These are phyloP conservation scores for Omphaloscelis lunosa DNA, from an alignment of 2,888 invertebrate genomes.

Conservation along the genomic window DNA sequence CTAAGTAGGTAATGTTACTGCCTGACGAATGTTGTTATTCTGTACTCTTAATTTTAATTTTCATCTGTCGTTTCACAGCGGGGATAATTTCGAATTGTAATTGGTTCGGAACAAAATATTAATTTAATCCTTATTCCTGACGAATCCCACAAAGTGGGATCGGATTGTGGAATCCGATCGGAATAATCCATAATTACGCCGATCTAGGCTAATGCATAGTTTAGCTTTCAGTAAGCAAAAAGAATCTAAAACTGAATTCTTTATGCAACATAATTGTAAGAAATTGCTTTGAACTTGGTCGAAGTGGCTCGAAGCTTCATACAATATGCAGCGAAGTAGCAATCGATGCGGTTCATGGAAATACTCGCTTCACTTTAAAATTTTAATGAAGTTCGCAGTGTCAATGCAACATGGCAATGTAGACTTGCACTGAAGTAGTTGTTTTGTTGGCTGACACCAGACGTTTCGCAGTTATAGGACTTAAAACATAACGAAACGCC, in stretches of 20 bases:
- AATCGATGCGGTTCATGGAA: conserved; percentile 15
- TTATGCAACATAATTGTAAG: neutral
- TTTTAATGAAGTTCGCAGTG: conserved; percentile 15
- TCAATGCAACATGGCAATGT: neutral
- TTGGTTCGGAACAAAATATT: too few species aligned
- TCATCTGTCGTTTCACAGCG: too few species aligned
- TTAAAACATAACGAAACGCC: neutral
- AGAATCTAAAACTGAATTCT: neutral
- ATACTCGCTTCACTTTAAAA: conserved; percentile 1
- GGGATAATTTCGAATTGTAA: too few species aligned
- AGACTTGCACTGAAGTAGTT: neutral
- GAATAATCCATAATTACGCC: too few species aligned
- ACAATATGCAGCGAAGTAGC: conserved; percentile 1
- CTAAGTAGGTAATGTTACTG: neutral
- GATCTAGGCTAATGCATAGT: neutral
- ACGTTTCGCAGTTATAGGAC: neutral
- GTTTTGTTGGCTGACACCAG: neutral
- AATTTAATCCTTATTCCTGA: too few species aligned
- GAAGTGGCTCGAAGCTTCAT: neutral
- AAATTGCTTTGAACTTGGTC: neutral
- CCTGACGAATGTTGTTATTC: too few species aligned
- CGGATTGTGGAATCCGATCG: too few species aligned
- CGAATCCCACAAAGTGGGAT: too few species aligned
- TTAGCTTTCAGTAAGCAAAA: too few species aligned
- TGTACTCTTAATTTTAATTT: too few species aligned